Evolutionary conservation across 2,797 vertebrate genomes (phyloP).

Genomic region (Sebastes taczanowskii): DNA sequence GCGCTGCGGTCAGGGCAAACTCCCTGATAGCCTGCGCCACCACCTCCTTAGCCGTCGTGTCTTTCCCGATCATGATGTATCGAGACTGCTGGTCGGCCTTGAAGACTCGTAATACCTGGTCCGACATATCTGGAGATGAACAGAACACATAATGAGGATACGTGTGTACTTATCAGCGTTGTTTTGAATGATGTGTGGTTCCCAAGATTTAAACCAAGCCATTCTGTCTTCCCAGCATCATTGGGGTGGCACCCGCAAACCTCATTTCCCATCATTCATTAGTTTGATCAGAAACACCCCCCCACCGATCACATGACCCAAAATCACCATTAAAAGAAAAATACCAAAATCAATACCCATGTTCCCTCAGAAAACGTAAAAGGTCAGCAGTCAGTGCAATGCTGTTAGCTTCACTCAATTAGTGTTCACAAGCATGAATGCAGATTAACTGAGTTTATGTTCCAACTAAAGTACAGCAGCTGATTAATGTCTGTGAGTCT

Average conservation of each 20-base stretch:
- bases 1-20: slow-evolving; percentile 91
- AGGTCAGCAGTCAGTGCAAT: slow-evolving; percentile 9
- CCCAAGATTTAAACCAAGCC: background rate
- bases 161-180: background rate
- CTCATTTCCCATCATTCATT: background rate
- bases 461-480: background rate
- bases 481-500: background rate
- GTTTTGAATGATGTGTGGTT: background rate
- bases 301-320: background rate
- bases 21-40: slow-evolving; percentile 96
- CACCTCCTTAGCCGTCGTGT: slow-evolving; percentile 98
- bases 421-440: background rate
- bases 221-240: background rate
- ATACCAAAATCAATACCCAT: background rate
- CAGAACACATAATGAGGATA: background rate
- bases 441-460: slow-evolving; percentile 20
- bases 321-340: background rate
- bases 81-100: slow-evolving; percentile 98
- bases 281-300: slow-evolving; percentile 21
- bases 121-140: slow-evolving; percentile 88
- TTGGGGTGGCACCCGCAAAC: background rate
- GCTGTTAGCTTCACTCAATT: slow-evolving; percentile 29
- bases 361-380: background rate
- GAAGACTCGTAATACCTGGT: slow-evolving; percentile 96
- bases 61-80: slow-evolving; percentile 99